Percentiles rank a stretch among this genome's conserved stretches.
Evolutionary conservation across 2,797 vertebrate genomes (phyloP).

Genomic region (Sandelia bainsii): DNA sequence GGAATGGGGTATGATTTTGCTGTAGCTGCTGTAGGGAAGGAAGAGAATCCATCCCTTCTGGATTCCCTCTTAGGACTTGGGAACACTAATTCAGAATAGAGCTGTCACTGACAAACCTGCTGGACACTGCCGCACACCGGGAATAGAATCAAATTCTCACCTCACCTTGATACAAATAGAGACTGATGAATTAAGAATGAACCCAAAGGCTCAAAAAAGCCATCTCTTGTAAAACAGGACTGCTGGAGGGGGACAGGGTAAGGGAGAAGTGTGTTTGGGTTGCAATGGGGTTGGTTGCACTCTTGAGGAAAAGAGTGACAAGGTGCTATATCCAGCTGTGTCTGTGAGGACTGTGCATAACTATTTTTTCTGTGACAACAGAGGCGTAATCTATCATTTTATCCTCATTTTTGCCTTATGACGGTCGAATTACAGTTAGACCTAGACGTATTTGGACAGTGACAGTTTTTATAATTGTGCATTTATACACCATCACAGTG

Average conservation of each 20-base stretch:
- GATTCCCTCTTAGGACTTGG: constrained; percentile 31
- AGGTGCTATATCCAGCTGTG: constrained; percentile 15
- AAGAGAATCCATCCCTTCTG: constrained; percentile 18
- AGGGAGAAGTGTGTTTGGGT: not conserved
- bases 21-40: constrained; percentile 7
- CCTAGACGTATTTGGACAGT: too few species aligned
- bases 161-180: constrained; percentile 49
- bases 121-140: constrained; percentile 40
- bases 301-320: not conserved
- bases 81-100: constrained; percentile 56
- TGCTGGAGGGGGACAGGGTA: constrained; percentile 13
- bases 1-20: constrained; percentile 25
- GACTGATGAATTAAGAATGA: constrained; percentile 60
- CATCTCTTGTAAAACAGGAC: constrained; percentile 37
- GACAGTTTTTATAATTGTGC: too few species aligned
- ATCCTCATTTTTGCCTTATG: constrained; percentile 22
- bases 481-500: too few species aligned
- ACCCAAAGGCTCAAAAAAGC: constrained; percentile 34
- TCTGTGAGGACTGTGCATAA: constrained; percentile 5
- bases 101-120: constrained; percentile 56
- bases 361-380: constrained; percentile 14
- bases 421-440: constrained; percentile 13
- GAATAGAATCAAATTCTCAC: constrained; percentile 45
- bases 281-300: not conserved
- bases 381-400: not conserved